Evolutionary conservation across 1,140 invertebrate species (phyloP), one percentile per base, ranked within the genome.

Genomic region (Adoxophyes honmai): DNA sequence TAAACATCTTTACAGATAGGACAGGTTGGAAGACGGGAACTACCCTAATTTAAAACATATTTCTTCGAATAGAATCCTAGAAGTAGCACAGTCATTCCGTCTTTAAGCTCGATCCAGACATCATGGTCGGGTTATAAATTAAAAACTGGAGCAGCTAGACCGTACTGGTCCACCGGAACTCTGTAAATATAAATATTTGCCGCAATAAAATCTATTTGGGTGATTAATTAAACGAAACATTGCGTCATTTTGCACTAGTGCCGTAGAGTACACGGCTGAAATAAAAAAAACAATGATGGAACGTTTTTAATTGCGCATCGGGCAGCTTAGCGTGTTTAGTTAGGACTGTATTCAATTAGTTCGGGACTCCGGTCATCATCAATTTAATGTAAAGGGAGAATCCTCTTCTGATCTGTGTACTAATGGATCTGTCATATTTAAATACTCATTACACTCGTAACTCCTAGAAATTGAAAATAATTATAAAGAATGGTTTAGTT

Each of bases 101-200:
- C 21, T 28, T 10, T 13, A 10, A 21, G 18, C 21, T 11, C 21
- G 16, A 48, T 8, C 9, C 42, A 48, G 42, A 48, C 18, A 36
- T 1, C 34, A 28, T 48, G 18, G 4, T 1, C 42, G n/a, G 28
- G 18, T 28, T 10, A 48, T 48, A 48, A 48, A 48, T 48, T 48
- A 48, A 62, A 67, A 70, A 66, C 54, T 65, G 54, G 66, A 64
- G 57, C 65, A 48, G 42, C 42, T 51, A 60, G 60, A 61, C 60
- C 54, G 51, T 42, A 44, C 59, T 57, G 61, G 55, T 28, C 53
- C 28, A 52, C 33, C 51, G 28, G 51, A 61, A 67, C 62, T 70
- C 68, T 68, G 64, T 60, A 62, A 73, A 76, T 70, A 70, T 79
- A 79, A 82, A 82, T 79, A 79, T 79, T 82, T 82, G 63, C 67